These are phyloP conservation scores for Halotydeus destructor DNA, from an alignment of 1,140 invertebrate species.

Conservation along the genomic window DNA sequence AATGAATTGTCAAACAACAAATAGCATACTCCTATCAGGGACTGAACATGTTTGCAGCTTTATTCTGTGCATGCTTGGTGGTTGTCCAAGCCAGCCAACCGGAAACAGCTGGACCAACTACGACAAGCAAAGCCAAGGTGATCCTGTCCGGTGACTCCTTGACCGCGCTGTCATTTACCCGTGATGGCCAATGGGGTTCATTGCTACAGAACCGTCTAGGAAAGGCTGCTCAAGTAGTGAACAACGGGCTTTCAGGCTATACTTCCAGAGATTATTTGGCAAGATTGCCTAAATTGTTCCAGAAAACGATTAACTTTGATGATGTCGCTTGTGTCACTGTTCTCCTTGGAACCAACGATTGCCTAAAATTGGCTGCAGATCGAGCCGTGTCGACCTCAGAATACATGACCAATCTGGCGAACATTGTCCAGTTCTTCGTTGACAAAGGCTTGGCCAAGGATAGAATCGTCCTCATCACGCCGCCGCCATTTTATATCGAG, in stretches of 20 bases:
- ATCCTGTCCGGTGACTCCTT: constrained; percentile 16
- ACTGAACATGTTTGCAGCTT: no score
- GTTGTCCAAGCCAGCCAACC: no score
- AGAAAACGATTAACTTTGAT: constrained; percentile 18
- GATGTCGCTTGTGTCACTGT: constrained; percentile 22
- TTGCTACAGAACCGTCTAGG: constrained; percentile 13
- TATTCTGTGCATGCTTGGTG: no score
- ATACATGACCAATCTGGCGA: constrained; percentile 21
- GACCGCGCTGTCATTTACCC: constrained; percentile 7
- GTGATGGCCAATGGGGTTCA: constrained; percentile 13
- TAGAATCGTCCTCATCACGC: constrained; percentile 23
- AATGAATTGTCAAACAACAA: no score
- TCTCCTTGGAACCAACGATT: constrained; percentile 27
- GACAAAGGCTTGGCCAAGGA: constrained; percentile 22
- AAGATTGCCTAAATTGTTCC: constrained; percentile 22
- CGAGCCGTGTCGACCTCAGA: constrained; percentile 25
- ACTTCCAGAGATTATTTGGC: constrained; percentile 22
- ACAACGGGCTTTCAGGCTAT: constrained; percentile 27
- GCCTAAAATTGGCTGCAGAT: constrained; percentile 16
- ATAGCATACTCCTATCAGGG: no score
- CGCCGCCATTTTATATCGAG: constrained; percentile 21
- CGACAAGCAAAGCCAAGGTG: no score
- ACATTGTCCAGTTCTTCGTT: constrained; percentile 23
- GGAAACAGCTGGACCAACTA: no score
- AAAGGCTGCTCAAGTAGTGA: constrained; percentile 27